Evolutionary conservation across 2,888 invertebrate species (phyloP), one percentile per base, ranked within the genome.

Genomic region (Cyaniris semiargus): DNA sequence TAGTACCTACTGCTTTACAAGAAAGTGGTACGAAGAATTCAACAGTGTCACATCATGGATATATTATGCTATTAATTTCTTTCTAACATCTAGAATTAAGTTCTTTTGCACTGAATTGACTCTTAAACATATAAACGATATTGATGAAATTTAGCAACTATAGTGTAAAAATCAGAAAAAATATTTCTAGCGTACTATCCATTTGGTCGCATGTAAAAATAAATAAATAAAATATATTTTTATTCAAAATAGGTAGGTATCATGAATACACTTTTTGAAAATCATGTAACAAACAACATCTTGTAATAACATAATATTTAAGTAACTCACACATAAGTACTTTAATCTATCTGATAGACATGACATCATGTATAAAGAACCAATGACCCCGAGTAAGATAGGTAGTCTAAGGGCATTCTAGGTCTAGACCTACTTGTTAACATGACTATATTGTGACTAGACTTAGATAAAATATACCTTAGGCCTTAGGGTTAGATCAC

Each of bases 351-450:
- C 58, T 21, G 58, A 58, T 58, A 58, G 21, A 8, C 58, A 58
- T 58, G 21, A 58, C 21, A 58, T 58, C 7, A 21, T 58, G 13
- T 58, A 8, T 58, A 8, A 53, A 53, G 58, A 58, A 8, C 58
- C 18, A 58, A 58, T 58, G 58, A 58, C 58, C 58, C 58, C 58
- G 56, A n/a, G 56, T n/a, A n/a, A n/a, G 56, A 56, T 56, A n/a
- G n/a, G 4, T 56, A 56, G 7, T 56, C n/a, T n/a, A 58, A 58
- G 58, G 58, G 8, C 58, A 58, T 58, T 58, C 58, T 56, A 58
- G 58, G 21, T 58, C 58, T 53, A 53, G 53, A 48, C 15, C 10
- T 48, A 48, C 13, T 48, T 48, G 48, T 18, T 56, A 18, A 56
- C 18, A 4, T 56, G 56, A 1, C 48, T 34, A 15, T 48, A 48